phyloP scores from a whole-genome alignment of 2,797 vertebrate genomes.

The Dromococcyx pavoninus region DNA sequence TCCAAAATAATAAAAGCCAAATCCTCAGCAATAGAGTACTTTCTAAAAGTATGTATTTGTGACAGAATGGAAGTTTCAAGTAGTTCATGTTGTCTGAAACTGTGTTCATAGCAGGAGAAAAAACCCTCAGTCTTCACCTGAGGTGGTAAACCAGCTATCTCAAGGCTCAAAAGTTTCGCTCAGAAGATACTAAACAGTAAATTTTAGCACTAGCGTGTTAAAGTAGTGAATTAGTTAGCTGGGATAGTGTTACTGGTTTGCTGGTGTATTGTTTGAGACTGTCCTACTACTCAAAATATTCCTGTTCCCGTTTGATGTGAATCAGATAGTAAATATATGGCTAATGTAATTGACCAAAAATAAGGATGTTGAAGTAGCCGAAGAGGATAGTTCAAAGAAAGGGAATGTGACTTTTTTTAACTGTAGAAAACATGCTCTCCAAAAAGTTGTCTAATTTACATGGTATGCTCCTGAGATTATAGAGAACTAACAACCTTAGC shows the following conservation, averaged over 20 bases:
- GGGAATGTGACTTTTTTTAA: background rate
- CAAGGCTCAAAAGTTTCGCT: background rate
- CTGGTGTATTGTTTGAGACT: background rate
- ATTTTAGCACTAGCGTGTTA: background rate
- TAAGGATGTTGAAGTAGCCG: background rate
- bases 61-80: background rate
- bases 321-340: background rate
- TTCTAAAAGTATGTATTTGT: background rate
- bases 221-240: background rate
- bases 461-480: accelerated
- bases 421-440: background rate
- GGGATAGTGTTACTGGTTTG: background rate
- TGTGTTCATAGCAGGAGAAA: background rate
- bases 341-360: background rate
- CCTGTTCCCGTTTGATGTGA: background rate
- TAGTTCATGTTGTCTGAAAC: background rate
- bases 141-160: background rate
- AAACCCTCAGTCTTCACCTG: background rate
- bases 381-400: background rate
- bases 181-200: background rate
- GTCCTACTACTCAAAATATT: background rate
- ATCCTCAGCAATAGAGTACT: background rate
- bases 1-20: background rate
- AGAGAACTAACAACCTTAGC: background rate
- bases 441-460: background rate